These are phyloP conservation scores for Pyrgus malvae DNA, from an alignment of 2,888 invertebrate species.

Conservation along the genomic window DNA sequence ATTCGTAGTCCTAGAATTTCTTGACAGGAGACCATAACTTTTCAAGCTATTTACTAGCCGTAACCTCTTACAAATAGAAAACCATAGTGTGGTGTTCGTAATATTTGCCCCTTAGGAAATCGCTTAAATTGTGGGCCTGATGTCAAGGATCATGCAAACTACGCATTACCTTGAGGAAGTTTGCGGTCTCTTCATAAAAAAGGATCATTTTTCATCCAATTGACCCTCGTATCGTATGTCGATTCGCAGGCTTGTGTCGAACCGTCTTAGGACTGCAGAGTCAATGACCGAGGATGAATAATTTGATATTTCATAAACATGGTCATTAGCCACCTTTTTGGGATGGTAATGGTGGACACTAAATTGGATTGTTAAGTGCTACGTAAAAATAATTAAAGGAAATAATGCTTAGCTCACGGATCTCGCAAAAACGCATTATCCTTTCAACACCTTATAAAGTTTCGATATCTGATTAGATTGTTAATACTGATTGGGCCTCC, in stretches of 20 bases:
- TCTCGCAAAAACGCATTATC: constrained; percentile 6
- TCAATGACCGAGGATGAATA: constrained; percentile 57
- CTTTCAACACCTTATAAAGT: constrained; percentile 18
- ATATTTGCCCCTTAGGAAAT: constrained; percentile 5
- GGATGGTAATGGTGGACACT: constrained; percentile 51
- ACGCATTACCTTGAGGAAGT: constrained; percentile 25
- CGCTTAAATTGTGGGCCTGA: constrained; percentile 13
- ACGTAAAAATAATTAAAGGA: constrained; percentile 40
- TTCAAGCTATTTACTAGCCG: background rate
- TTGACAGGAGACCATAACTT: too few species aligned
- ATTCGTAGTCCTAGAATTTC: too few species aligned
- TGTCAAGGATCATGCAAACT: constrained; percentile 24
- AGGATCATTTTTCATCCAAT: constrained; percentile 29
- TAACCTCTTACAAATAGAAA: background rate
- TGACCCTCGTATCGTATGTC: constrained; percentile 32
- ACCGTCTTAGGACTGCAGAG: constrained; percentile 51
- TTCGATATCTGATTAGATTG: constrained; percentile 10
- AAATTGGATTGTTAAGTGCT: constrained; percentile 46
- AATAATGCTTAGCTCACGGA: constrained; percentile 15
- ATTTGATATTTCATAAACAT: constrained; percentile 60
- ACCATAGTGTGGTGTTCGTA: background rate
- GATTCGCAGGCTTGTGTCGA: constrained; percentile 36
- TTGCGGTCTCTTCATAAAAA: constrained; percentile 27
- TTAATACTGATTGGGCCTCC: background rate
- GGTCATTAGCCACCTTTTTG: constrained; percentile 62